A percentile compares a stretch with the other conserved stretches of the same genome.
These are phyloP conservation scores for Prionailurus bengalensis DNA, from an alignment of 2,113 vertebrate species.

Conservation along the genomic window DNA sequence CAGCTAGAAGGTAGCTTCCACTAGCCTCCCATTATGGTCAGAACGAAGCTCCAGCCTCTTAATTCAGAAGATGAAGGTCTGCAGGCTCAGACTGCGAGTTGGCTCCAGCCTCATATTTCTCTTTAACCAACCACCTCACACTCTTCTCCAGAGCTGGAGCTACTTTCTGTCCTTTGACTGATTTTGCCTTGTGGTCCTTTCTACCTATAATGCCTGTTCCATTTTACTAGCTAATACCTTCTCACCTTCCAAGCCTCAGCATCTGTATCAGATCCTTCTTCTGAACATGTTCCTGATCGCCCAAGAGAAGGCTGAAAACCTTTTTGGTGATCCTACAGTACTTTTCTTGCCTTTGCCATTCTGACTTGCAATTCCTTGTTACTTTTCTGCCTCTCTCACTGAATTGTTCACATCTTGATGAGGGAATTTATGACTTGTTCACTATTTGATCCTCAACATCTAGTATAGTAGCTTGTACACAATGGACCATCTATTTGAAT, in stretches of 20 bases:
- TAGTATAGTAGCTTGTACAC: neutral
- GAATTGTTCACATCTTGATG: neutral
- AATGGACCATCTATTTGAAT: neutral
- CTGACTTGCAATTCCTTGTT: neutral
- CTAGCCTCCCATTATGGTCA: neutral
- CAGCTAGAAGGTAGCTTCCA: neutral
- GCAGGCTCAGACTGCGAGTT: neutral
- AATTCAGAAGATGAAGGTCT: neutral
- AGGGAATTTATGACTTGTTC: neutral
- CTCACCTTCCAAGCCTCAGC: neutral
- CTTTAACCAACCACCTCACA: neutral
- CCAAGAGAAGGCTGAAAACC: neutral
- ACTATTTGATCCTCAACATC: neutral
- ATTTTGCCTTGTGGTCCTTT: neutral
- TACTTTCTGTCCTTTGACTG: neutral
- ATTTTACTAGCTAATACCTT: neutral
- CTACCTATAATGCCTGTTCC: neutral
- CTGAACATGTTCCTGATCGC: neutral
- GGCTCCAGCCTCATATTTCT: neutral
- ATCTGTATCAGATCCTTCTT: neutral
- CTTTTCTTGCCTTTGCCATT: neutral
- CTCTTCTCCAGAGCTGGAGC: neutral
- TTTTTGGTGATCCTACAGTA: neutral
- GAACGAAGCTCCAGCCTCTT: neutral
- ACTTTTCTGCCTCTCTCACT: neutral